These are phyloP conservation scores for Anguilla marmorata DNA, from an alignment of 2,797 vertebrate species.

Conservation along the genomic window DNA sequence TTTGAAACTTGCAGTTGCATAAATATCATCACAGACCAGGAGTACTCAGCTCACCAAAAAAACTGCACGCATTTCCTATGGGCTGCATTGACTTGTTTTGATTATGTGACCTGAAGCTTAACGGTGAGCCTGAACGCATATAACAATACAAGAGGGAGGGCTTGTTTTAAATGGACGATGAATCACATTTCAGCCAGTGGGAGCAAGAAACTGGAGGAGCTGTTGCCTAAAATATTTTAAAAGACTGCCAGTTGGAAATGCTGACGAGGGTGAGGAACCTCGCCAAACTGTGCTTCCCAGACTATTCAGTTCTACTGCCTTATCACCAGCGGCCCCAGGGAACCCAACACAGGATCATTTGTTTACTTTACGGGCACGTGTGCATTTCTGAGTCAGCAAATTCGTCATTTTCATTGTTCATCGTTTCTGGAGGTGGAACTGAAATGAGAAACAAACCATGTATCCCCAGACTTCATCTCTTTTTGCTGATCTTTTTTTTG, in stretches of 20 bases:
- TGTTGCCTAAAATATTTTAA: not conserved
- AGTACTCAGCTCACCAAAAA: not conserved
- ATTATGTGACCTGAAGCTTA: not conserved
- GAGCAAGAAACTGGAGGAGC: not conserved
- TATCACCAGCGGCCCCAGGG: not conserved
- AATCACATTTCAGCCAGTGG: not conserved
- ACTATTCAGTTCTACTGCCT: not conserved
- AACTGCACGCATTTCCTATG: not conserved
- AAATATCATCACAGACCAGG: too few species aligned
- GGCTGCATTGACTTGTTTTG: not conserved
- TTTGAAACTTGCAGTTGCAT: too few species aligned
- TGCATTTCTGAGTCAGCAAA: not conserved
- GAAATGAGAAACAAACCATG: constrained; percentile 47
- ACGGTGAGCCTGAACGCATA: not conserved
- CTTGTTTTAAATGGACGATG: not conserved
- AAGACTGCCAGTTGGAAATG: not conserved
- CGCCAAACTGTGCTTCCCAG: not conserved
- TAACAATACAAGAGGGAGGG: not conserved
- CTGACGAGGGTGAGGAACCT: not conserved
- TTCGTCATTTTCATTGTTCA: constrained; percentile 44
- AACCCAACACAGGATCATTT: too few species aligned
- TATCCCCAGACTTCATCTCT: constrained; percentile 39
- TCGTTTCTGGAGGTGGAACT: constrained; percentile 47
- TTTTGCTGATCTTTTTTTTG: constrained; percentile 42
- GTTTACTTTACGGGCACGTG: not conserved